Evolutionary conservation across 2,797 vertebrate genomes (phyloP).

Genomic region (Harpagifer antarcticus): DNA sequence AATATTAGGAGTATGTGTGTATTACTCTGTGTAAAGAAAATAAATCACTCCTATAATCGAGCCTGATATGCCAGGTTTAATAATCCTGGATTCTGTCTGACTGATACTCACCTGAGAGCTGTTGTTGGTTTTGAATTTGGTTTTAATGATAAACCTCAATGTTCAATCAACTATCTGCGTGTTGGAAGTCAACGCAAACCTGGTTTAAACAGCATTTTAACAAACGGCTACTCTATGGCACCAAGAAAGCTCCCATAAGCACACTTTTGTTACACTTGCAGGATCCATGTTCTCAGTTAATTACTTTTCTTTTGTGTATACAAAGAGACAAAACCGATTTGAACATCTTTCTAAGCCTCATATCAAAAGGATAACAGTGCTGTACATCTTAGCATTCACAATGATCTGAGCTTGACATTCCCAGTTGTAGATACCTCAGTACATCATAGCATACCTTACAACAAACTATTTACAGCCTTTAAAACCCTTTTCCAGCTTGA

Average conservation of each 20-base stretch:
- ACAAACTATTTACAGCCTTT: background rate
- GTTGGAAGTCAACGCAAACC: too few species aligned
- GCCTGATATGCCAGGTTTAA: background rate
- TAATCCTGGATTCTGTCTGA: background rate
- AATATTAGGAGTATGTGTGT: background rate
- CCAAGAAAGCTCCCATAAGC: too few species aligned
- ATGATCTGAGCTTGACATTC: background rate
- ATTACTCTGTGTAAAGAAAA: too few species aligned
- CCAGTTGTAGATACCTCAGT: too few species aligned
- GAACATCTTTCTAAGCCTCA: background rate
- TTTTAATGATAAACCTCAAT: too few species aligned
- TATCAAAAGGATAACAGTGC: background rate
- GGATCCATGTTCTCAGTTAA: background rate
- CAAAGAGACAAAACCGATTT: background rate
- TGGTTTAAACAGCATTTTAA: too few species aligned
- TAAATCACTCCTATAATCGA: background rate
- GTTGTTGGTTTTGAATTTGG: background rate
- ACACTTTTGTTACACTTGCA: background rate
- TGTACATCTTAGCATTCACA: background rate
- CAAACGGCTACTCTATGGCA: too few species aligned
- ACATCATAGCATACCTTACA: background rate
- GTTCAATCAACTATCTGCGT: too few species aligned
- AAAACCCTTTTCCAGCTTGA: background rate
- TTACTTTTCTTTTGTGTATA: background rate
- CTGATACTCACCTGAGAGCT: slow-evolving; percentile 28